These are phyloP conservation scores for Keiferia lycopersicella DNA, from an alignment of 2,888 invertebrate genomes.

Conservation along the genomic window DNA sequence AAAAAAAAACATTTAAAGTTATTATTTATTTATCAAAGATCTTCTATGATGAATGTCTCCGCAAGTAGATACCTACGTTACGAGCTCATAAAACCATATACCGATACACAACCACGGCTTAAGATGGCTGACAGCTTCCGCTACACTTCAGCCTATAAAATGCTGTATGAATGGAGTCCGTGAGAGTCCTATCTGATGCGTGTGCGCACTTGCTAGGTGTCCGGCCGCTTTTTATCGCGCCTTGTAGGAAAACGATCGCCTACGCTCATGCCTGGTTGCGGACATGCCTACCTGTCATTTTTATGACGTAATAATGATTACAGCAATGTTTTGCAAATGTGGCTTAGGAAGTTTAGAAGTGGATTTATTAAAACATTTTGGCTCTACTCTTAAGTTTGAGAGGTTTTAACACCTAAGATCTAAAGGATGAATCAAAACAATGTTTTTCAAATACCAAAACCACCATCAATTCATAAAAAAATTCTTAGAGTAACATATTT, in stretches of 20 bases:
- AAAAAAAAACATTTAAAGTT: no score
- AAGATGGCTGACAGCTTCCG: slow-evolving; percentile 59
- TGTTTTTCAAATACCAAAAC: no score
- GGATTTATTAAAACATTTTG: no score
- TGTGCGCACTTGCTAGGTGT: slow-evolving; percentile 38
- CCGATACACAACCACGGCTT: slow-evolving; percentile 34
- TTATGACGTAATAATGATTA: slow-evolving; percentile 73
- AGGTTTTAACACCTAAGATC: no score
- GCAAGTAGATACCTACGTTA: no score
- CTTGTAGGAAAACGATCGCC: slow-evolving; percentile 49
- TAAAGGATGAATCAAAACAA: no score
- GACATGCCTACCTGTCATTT: slow-evolving; percentile 69
- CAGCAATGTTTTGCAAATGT: slow-evolving; percentile 44
- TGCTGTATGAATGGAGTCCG: slow-evolving; percentile 68
- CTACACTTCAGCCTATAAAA: slow-evolving; percentile 58
- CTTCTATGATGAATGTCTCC: no score
- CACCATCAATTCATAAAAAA: no score
- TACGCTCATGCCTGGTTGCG: slow-evolving; percentile 51
- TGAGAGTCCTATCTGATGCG: slow-evolving; percentile 67
- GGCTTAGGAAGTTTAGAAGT: slow-evolving; percentile 35
- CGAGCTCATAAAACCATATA: no score
- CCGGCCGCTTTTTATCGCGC: slow-evolving; percentile 50
- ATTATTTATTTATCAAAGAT: no score
- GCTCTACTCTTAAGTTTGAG: no score
- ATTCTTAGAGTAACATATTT: no score